These are phyloP conservation scores for Hyperoplus lanceolatus DNA, from an alignment of 2,797 vertebrate genomes.

Conservation along the genomic window DNA sequence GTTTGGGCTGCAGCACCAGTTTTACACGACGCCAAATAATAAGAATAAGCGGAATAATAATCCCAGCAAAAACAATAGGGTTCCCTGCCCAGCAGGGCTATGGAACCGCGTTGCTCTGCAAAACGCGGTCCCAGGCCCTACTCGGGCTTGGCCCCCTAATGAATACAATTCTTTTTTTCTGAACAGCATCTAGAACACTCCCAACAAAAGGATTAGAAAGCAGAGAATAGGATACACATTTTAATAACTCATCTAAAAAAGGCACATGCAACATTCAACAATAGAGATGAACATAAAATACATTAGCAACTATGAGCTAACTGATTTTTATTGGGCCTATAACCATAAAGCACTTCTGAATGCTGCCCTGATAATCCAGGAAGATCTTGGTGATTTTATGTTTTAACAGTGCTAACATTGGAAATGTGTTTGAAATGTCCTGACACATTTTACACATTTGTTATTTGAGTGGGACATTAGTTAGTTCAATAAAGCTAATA, in stretches of 20 bases:
- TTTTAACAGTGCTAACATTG: neutral
- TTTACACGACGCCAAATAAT: too few relatives aligned
- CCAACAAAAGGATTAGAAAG: conserved; percentile 83
- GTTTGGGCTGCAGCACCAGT: too few relatives aligned
- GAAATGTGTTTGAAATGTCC: conserved; percentile 4
- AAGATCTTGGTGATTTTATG: neutral
- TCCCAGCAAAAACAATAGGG: too few relatives aligned
- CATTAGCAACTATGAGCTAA: conserved; percentile 3
- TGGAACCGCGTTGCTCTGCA: too few relatives aligned
- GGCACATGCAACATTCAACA: conserved; percentile 73
- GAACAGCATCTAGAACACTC: conserved; percentile 90
- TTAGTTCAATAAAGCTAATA: neutral
- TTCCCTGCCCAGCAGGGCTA: too few relatives aligned
- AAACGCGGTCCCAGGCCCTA: too few relatives aligned
- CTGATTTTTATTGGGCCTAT: neutral
- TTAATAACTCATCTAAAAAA: conserved; percentile 63
- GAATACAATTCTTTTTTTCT: conserved; percentile 89
- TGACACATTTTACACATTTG: conserved; percentile 1
- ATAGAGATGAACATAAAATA: conserved; percentile 32
- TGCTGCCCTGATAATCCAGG: neutral
- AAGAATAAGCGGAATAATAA: too few relatives aligned
- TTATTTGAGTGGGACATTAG: neutral
- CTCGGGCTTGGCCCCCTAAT: too few relatives aligned
- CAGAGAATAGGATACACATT: conserved; percentile 64
- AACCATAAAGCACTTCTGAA: conserved; percentile 4